Evolutionary conservation across 2,888 invertebrate species (phyloP), one percentile per base, ranked within the genome.

Genomic region (Sphecodes monilicornis): DNA sequence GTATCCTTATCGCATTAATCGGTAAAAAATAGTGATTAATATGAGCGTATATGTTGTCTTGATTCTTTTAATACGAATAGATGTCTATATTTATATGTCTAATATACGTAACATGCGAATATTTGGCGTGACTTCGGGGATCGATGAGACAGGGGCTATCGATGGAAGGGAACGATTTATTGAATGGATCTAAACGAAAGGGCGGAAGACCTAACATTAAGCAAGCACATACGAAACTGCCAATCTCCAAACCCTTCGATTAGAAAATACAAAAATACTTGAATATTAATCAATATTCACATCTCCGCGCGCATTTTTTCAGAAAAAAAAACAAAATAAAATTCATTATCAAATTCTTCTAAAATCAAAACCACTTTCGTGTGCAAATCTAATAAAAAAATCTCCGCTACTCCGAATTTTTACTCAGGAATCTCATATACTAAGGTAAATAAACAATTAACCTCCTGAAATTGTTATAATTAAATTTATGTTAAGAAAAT

Each of bases 61-160:
- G 71, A 85, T 84, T 83, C 43, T 85, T 70, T 82, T 68, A 85
- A 81, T 87, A 85, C 74, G 76, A 84, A 75, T 88, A 82, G 82
- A 80, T 82, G 82, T 87, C 72, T 80, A 82, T 85, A 85, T 82
- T 68, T 39, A 85, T 85, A 46, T 66, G 46, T 71, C 85, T 82
- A 80, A 82, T 68, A 87, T 82, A 84, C 78, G 72, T 86, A 88
- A 88, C 73, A 88, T 88, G 79, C 85, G 87, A 91, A 91, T 92
- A 92, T 92, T 92, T 92, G 92, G 92, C 90, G 90, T 91, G 88
- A 90, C 81, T 91, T 86, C 29, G 85, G 78, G 85, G 74, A 82
- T 89, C 79, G 80, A 88, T 90, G 87, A 91, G 88, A 90, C 84
- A 81, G 68, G 85, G 82, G 66, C 76, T 84, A 82, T 69, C 68